Conservation (phyloP, 2,113 vertebrate species). For the Epinephelus moara region DNA sequence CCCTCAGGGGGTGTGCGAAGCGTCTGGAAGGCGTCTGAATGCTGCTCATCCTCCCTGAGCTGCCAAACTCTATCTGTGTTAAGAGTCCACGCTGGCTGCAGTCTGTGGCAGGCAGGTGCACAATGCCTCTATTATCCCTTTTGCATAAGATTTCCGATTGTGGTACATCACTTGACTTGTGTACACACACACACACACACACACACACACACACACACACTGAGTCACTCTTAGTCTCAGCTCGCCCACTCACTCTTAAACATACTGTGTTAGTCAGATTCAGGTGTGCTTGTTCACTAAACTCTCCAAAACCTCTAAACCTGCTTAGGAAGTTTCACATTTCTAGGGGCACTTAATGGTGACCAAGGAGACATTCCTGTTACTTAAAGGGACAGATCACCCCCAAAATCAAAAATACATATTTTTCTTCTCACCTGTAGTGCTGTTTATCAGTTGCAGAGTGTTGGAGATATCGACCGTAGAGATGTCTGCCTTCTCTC, state of each 20-base stretch:
- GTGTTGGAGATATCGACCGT: no score
- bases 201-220: conserved; percentile 17
- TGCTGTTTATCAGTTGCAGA: no score
- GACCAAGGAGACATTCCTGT: not conserved
- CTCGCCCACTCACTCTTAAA: not conserved
- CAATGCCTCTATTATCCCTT: conserved; percentile 70
- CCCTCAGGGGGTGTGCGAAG: conserved; percentile 22
- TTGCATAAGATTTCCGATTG: conserved; percentile 72
- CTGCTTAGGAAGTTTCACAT: not conserved
- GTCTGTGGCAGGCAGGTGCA: conserved; percentile 74
- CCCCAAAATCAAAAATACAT: no score
- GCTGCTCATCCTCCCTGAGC: conserved; percentile 66
- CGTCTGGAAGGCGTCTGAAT: conserved; percentile 66
- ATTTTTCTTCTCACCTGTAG: no score
- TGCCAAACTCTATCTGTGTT: conserved; percentile 76
- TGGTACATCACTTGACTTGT: conserved; percentile 70
- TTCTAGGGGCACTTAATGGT: no score
- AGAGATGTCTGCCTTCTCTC: no score
- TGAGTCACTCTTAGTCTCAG: conserved; percentile 13
- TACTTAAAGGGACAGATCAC: not conserved
- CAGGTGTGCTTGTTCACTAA: conserved; percentile 12
- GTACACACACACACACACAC: conserved; percentile 23
- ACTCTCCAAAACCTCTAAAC: not conserved
- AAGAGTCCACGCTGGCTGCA: conserved; percentile 61
- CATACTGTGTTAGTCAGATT: not conserved